Conservation (phyloP, 2,888 invertebrate genomes). For the Lordiphosa andalusiaca region DNA sequence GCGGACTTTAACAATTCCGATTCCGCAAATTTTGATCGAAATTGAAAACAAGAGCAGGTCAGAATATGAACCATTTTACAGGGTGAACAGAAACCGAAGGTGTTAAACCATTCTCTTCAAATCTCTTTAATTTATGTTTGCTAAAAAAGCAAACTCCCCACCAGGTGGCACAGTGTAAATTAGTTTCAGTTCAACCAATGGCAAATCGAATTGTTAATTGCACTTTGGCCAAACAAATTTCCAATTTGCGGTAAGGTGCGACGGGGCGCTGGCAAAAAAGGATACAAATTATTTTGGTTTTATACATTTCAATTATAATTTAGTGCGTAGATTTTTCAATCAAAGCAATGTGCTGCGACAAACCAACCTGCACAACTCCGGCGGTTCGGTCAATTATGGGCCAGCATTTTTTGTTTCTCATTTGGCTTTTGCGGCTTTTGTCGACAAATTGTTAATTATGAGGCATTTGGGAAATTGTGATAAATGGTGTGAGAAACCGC, state of each 20-base stretch:
- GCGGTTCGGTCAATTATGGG: constrained; percentile 12
- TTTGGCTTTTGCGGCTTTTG: constrained; percentile 19
- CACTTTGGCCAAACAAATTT: constrained; percentile 43
- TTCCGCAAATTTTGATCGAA: too few species aligned
- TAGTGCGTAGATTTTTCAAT: not conserved
- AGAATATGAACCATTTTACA: too few species aligned
- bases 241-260: constrained; percentile 35
- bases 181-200: constrained; percentile 20
- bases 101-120: too few species aligned
- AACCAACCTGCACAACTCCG: constrained; percentile 13
- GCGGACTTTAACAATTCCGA: too few species aligned
- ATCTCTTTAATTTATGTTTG: too few species aligned
- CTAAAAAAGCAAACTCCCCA: too few species aligned
- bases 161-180: not conserved
- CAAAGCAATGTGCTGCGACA: not conserved
- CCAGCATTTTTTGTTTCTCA: constrained; percentile 14
- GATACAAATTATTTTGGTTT: not conserved
- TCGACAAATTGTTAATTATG: constrained; percentile 30
- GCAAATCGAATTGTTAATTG: constrained; percentile 59
- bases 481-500: constrained; percentile 41
- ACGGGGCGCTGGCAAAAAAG: not conserved
- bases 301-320: constrained; percentile 6
- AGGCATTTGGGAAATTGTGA: constrained; percentile 23
- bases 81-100: too few species aligned
- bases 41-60: too few species aligned